Base-by-base conservation (phyloP, 2,113 vertebrate species). In the Rhinogobius similis region DNA sequence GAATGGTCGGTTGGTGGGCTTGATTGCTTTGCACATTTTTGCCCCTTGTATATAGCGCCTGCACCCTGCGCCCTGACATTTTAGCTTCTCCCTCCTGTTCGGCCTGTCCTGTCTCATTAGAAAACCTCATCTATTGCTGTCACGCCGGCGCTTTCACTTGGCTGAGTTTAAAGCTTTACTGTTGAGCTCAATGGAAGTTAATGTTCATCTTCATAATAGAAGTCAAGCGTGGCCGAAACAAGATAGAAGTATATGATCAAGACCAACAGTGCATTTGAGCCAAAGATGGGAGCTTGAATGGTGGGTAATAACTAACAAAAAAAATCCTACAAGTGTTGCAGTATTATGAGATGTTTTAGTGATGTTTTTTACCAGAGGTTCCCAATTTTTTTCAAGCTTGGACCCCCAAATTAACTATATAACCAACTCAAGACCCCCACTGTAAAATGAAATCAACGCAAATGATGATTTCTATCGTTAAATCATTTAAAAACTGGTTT, bases 11-110 rank as follows among this genome's bases (percentile, higher is more conserved):
- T 44, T 1, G 5, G 52, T 55, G 79, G 81, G 44, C 46, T 62
- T 73, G 44, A 32, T 41, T 27, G 65, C 56, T 56, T 43, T 68
- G 23, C 61, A 62, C 76, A 64, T 62, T 81, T 80, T 41, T 71
- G 68, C 70, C 27, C 46, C 68, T 12, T 29, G 61, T 29, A 9
- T 14, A 39, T 48, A 62, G 73, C 21, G 23, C 58, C 36, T 48
- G 53, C 53, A 70, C 38, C 55, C 65, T 38, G 61, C 4, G 74
- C 65, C 78, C 71, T 87, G 87, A 83, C 84, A 88, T 88, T 87
- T 88, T 61, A 81, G 76, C 73, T 86, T 78, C 75, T 72, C 81
- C 84, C 72, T 82, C 74, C 62, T 36, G 50, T 81, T 83, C 78
- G 65, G 69, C 61, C 77, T 73, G 79, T 87, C 84, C 43, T 58